Conservation (phyloP, 2,888 invertebrate genomes). For the Xiphydria camelus region DNA sequence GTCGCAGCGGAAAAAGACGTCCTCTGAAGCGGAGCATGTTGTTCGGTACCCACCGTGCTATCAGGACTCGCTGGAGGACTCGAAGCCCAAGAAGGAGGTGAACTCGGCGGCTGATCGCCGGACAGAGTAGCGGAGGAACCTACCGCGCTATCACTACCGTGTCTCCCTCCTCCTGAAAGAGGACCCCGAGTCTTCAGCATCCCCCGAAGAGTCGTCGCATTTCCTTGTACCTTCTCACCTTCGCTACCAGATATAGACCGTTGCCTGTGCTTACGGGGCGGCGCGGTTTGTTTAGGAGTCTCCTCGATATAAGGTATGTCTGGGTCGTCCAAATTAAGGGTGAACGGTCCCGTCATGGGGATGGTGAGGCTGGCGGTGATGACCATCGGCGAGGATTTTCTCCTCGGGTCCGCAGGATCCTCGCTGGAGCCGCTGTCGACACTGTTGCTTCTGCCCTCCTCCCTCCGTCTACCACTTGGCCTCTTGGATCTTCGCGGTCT, state of each 20-base stretch:
- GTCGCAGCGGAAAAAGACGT: conserved; percentile 60
- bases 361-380: conserved; percentile 83
- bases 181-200: no score
- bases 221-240: no score
- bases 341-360: conserved; percentile 64
- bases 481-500: conserved; percentile 56
- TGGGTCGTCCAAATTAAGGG: conserved; percentile 64
- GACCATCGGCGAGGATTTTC: conserved; percentile 66
- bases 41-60: conserved; percentile 61
- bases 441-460: conserved; percentile 60
- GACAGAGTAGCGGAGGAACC: conserved; percentile 65
- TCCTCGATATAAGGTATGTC: conserved; percentile 75
- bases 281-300: conserved; percentile 48
- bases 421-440: conserved; percentile 58
- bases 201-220: no score
- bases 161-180: conserved; percentile 59
- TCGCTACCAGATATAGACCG: conserved; percentile 51
- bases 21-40: conserved; percentile 60
- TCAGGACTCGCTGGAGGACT: conserved; percentile 65
- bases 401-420: conserved; percentile 57
- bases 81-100: conserved; percentile 65
- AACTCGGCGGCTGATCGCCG: conserved; percentile 62
- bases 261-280: conserved; percentile 59
- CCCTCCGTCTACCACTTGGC: conserved; percentile 57
- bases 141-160: conserved; percentile 66